Base-by-base conservation (phyloP, 2,888 invertebrate species). In the Carabus problematicus region DNA sequence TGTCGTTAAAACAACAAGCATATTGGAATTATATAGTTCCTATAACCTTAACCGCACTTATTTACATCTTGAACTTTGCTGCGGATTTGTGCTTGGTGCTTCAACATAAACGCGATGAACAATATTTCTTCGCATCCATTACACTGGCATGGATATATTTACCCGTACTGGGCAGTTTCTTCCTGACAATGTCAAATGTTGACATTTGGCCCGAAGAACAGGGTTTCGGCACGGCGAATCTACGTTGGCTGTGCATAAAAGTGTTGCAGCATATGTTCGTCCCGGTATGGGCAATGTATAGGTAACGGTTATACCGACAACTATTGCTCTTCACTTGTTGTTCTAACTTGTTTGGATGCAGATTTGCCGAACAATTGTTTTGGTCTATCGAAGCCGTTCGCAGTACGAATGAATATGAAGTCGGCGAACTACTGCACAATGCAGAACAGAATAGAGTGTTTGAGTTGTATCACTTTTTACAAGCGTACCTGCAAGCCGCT, bases 401-500 rank as follows among this genome's bases (percentile, higher is more conserved):
- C 74, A 86, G 86, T 41, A 78, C 82, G 9, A 87, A 90, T 72
- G 85, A 88, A 47, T 83, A 84, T 45, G 85, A 87, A 71, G 85
- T 86, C 11, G 82, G 84, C 75, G 86, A 88, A 71, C 89, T 91
- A 9, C 77, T 92, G 55, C 76, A 81, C 8, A 82, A 84, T 69
- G 87, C 89, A 4, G 84, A 86, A 18, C 84, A 87, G 63, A 88
- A 90, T 0, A 88, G 91, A 18, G 86, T 88, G n/a, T 85, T 89
- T 73, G 92, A 93, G 77, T 82, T 93, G 41, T 93, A 92, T 77
- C 85, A 91, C 63, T 91, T 93, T 74, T 83, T 93, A 9, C 92
- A 93, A 79, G 89, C 92, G 1, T 93, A 91, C 80, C 82, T 91
- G 8, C 93, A 93, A 76, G 88, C 91, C 1, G 89, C 90, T 0